phyloP scores from a whole-genome alignment of 1,140 invertebrate species.

The Formica selysi region DNA sequence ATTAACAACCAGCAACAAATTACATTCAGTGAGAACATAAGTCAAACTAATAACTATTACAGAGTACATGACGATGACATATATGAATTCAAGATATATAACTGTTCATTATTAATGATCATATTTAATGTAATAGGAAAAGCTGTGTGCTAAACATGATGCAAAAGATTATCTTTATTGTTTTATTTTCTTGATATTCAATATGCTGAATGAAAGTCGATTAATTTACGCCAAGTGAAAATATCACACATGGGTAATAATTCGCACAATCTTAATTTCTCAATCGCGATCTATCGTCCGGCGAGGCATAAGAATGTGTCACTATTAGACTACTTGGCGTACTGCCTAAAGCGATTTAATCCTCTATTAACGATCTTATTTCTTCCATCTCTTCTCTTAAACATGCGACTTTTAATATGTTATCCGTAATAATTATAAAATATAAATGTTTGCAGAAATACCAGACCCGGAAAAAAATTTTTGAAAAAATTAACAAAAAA shows the following conservation, averaged over 20 bases:
- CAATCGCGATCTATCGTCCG: constrained; percentile 61
- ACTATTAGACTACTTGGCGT: constrained; percentile 66
- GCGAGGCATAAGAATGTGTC: constrained; percentile 69
- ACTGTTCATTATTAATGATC: constrained; percentile 25
- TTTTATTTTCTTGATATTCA: neutral
- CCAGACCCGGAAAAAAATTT: too few species aligned
- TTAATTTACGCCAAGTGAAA: constrained; percentile 20
- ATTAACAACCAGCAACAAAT: constrained; percentile 37
- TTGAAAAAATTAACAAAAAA: neutral
- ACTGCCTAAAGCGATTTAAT: constrained; percentile 63
- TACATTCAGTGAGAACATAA: constrained; percentile 13
- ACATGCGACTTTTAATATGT: neutral
- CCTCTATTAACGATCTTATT: constrained; percentile 56
- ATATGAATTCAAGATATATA: constrained; percentile 16
- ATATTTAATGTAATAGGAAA: neutral
- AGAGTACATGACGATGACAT: neutral
- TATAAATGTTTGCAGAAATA: neutral
- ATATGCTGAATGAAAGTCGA: neutral
- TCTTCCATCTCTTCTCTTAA: neutral
- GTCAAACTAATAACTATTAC: constrained; percentile 18
- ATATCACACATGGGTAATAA: constrained; percentile 25
- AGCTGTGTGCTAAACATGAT: neutral
- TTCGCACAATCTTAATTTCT: constrained; percentile 45
- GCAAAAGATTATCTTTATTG: neutral
- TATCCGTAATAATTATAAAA: constrained; percentile 4